Conservation (phyloP, 2,888 invertebrate genomes). For the Eristalis intricaria region DNA sequence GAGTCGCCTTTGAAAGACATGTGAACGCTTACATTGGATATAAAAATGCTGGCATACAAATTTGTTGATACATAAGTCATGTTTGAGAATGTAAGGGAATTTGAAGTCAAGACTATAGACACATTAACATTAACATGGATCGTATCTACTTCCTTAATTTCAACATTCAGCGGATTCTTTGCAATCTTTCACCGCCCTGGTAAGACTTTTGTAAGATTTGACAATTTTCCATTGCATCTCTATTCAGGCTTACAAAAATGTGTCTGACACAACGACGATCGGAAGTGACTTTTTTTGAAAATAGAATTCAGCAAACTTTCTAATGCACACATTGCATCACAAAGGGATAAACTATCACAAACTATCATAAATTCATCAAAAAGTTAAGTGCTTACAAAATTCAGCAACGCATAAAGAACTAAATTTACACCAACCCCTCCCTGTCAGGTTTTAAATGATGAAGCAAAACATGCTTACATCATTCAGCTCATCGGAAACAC, state of each 20-base stretch:
- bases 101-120: too few species aligned
- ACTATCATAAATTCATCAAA: neutral
- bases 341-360: neutral
- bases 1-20: neutral
- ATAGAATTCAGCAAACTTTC: neutral
- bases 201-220: too few species aligned
- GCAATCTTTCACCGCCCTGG: too few species aligned
- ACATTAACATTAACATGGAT: too few species aligned
- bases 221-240: too few species aligned
- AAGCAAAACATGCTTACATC: neutral
- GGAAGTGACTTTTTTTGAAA: too few species aligned
- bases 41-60: neutral
- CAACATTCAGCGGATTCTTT: too few species aligned
- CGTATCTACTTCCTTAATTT: too few species aligned
- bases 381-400: neutral
- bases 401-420: neutral
- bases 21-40: neutral
- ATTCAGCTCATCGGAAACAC: neutral
- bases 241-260: too few species aligned
- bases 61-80: too few species aligned
- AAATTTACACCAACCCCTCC: neutral
- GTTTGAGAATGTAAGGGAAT: too few species aligned
- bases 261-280: too few species aligned
- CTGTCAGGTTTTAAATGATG: neutral
- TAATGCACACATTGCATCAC: neutral